phyloP scores from a whole-genome alignment of 2,113 vertebrate genomes.

The Poeciliopsis turrubarensis region DNA sequence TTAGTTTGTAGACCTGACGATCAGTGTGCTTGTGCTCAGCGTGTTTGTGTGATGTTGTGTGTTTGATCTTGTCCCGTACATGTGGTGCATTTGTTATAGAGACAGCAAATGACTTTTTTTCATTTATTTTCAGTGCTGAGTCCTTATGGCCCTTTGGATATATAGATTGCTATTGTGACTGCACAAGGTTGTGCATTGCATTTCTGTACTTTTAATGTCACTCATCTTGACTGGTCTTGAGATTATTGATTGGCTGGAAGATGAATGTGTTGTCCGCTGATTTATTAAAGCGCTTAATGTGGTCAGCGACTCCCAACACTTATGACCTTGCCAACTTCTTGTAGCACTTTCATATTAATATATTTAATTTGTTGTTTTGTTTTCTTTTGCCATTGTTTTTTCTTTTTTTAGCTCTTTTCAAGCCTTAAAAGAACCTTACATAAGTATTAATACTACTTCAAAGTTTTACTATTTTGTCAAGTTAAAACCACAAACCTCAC shows the following conservation, averaged over 20 bases:
- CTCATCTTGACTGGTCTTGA: slow-evolving; percentile 17
- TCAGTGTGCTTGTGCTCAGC: slow-evolving; percentile 12
- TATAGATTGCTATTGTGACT: neutral
- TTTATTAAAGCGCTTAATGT: slow-evolving; percentile 35
- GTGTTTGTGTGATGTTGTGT: slow-evolving; percentile 43
- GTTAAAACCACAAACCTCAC: too few species aligned
- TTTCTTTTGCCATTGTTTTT: neutral
- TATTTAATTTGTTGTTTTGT: neutral
- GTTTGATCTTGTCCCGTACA: slow-evolving; percentile 5
- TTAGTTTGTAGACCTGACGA: slow-evolving; percentile 8
- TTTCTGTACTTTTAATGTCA: slow-evolving; percentile 4
- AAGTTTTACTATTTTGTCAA: neutral
- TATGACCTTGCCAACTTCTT: slow-evolving; percentile 24
- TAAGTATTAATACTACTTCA: too few species aligned
- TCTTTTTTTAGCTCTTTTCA: neutral
- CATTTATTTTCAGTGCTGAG: neutral
- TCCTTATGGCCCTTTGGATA: neutral
- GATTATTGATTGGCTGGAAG: slow-evolving; percentile 43
- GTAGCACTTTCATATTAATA: neutral
- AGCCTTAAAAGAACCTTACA: neutral
- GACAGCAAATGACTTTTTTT: neutral
- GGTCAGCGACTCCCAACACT: slow-evolving; percentile 16
- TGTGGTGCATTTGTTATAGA: neutral
- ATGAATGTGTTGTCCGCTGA: slow-evolving; percentile 36
- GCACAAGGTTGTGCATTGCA: slow-evolving; percentile 4